phyloP scores from a whole-genome alignment of 2,888 invertebrate genomes.

The Drosophila robusta region DNA sequence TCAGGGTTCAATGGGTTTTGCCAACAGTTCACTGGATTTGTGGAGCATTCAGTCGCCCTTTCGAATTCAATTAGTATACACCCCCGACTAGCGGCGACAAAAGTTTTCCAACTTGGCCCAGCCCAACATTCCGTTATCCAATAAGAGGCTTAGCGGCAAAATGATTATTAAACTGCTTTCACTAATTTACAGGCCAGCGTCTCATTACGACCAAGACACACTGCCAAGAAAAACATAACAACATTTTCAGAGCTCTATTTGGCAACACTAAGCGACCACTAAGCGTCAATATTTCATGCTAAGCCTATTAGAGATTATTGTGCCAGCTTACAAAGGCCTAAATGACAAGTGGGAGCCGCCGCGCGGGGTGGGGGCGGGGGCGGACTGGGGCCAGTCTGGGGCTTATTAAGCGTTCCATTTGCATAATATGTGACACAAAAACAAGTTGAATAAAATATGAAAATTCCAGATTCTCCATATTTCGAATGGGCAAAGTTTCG shows the following conservation, averaged over 20 bases:
- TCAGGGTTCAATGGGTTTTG: constrained; percentile 43
- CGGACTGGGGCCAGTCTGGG: background rate
- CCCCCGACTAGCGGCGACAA: constrained; percentile 28
- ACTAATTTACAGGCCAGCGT: constrained; percentile 62
- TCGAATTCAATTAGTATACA: constrained; percentile 60
- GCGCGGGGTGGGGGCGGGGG: background rate
- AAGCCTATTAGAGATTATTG: constrained; percentile 78
- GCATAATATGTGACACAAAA: constrained; percentile 56
- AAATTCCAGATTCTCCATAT: constrained; percentile 5
- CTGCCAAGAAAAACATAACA: constrained; percentile 27
- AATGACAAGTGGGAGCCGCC: constrained; percentile 63
- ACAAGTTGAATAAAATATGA: constrained; percentile 30
- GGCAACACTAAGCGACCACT: constrained; percentile 74
- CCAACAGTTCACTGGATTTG: constrained; percentile 34
- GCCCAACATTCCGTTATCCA: constrained; percentile 30
- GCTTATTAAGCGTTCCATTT: constrained; percentile 56
- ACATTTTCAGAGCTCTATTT: constrained; percentile 58
- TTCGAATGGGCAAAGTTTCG: background rate
- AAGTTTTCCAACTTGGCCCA: constrained; percentile 30
- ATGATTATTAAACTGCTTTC: constrained; percentile 73
- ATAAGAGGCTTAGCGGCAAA: constrained; percentile 66
- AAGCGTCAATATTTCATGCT: constrained; percentile 77
- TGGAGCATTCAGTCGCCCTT: constrained; percentile 31
- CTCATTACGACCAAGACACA: constrained; percentile 48
- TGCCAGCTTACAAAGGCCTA: constrained; percentile 73